Evolutionary conservation across 2,797 vertebrate genomes (phyloP).

Genomic region (Numenius phaeopus): DNA sequence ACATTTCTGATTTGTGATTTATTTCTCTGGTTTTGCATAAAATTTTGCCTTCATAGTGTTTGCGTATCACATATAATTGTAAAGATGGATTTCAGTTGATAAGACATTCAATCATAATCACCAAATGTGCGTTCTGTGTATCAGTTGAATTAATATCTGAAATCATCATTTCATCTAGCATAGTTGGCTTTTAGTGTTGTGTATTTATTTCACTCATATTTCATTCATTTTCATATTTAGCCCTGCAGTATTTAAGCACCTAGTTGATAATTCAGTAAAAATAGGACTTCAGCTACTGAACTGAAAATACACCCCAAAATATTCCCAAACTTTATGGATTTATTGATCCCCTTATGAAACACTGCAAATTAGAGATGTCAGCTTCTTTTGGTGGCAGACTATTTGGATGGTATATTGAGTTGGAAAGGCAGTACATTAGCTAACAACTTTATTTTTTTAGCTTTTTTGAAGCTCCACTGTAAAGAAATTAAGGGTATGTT

Average conservation of each 20-base stretch:
- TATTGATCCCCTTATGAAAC: slow-evolving; percentile 18
- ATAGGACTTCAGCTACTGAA: neutral
- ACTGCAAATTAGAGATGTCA: slow-evolving; percentile 9
- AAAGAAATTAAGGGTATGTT: neutral
- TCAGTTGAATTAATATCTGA: neutral
- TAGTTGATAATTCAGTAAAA: slow-evolving; percentile 9
- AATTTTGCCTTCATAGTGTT: neutral
- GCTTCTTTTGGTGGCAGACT: neutral
- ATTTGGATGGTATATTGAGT: neutral
- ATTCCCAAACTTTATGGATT: neutral
- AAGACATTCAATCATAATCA: slow-evolving; percentile 1
- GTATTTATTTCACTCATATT: slow-evolving; percentile 13
- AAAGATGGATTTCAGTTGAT: slow-evolving; percentile 15
- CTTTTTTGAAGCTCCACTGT: neutral
- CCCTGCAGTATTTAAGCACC: neutral
- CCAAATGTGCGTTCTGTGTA: neutral
- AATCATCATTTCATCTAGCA: neutral
- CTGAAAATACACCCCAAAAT: neutral
- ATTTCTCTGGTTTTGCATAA: neutral
- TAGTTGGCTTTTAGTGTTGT: neutral
- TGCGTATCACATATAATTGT: neutral
- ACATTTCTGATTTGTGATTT: neutral
- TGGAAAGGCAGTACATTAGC: neutral
- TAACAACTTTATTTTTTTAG: neutral
- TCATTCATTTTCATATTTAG: neutral